phyloP scores from a whole-genome alignment of 2,888 invertebrate genomes.

The Microplitis deprimator region DNA sequence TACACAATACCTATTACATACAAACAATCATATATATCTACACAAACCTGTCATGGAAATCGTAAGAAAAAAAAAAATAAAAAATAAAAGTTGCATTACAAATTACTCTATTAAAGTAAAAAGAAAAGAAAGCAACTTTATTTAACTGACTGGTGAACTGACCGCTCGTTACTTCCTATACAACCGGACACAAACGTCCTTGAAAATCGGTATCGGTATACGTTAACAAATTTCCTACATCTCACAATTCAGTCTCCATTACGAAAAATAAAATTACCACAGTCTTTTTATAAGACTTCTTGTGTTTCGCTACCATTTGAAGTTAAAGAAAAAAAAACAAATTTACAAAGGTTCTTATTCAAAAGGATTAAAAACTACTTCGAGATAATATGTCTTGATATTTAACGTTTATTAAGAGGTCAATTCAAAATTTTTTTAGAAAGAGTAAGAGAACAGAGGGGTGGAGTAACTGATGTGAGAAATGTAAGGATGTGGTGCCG shows the following conservation, averaged over 20 bases:
- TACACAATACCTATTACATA: neutral
- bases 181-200: neutral
- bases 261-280: neutral
- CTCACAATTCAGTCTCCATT: neutral
- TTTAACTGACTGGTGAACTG: neutral
- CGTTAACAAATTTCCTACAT: neutral
- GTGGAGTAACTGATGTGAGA: constrained; percentile 54
- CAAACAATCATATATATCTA: neutral
- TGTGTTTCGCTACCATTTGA: too few species aligned
- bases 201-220: neutral
- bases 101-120: neutral
- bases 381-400: neutral
- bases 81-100: neutral
- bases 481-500: constrained; percentile 54
- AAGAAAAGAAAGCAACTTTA: neutral
- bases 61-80: neutral
- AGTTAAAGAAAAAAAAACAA: neutral
- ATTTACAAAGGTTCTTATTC: neutral
- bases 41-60: neutral
- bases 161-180: neutral
- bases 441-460: constrained; percentile 54
- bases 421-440: constrained; percentile 28
- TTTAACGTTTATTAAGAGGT: neutral
- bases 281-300: neutral
- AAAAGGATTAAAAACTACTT: neutral